Base-by-base conservation (phyloP, 2,113 vertebrate species). In the Gallinago undulata region DNA sequence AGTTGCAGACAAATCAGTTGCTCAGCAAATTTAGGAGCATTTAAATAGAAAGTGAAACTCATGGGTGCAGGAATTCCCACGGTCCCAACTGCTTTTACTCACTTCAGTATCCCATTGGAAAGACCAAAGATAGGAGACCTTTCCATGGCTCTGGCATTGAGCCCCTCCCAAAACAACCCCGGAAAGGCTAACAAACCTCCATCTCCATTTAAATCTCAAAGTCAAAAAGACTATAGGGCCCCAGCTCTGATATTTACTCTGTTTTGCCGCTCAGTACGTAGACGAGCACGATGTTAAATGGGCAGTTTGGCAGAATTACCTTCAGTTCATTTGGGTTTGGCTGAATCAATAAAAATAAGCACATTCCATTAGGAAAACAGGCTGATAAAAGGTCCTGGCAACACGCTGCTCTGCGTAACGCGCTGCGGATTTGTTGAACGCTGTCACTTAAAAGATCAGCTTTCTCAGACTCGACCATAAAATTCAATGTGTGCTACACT, bases 331-430 rank as follows among this genome's bases (percentile, higher is more conserved):
- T 82, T 74, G 27, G 30, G 17, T 72, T 90, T 93, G 70, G 50
- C 79, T 88, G 82, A 62, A 66, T 47, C 51, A 14, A 13, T 59
- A 30, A 0, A 0, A 74, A 41, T 15, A 69, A 86, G 19, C 14
- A n/a, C 33, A 76, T 77, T 90, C 67, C 31, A 92, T 89, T 76
- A 94, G 55, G 55, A 93, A 97, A 92, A 66, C n/a, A 70, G 50
- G 23, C 28, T 75, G 89, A 63, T 57, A 89, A 62, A 89, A 78
- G 19, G 23, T n/a, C 75, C 92, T 74, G 59, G 75, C 59, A 92
- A 66, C 23, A 69, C 2, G 19, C 24, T 50, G 7, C 24, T 90
- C 48, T 19, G 39, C 25, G n/a, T 53, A 69, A 83, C 3, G 22
- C 2, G 14, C 4, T 19, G 57, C 23, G 47, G 13, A 77, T 77